Conservation (phyloP, 2,888 invertebrate species). For the Chouioia cunea region DNA sequence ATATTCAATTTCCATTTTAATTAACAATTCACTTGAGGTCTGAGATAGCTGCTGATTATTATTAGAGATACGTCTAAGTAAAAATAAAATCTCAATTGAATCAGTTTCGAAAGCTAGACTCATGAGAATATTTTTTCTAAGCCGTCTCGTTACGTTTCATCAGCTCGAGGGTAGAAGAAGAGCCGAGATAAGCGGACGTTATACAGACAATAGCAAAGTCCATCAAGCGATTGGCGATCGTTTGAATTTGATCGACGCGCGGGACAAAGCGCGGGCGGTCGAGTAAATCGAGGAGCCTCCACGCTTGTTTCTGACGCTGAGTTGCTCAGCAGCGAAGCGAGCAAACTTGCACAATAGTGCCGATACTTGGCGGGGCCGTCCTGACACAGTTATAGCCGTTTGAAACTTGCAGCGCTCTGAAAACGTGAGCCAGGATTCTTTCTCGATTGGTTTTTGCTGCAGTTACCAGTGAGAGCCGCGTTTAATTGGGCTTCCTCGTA, state of each 20-base stretch:
- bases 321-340: not conserved
- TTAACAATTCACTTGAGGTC: too few species aligned
- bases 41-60: too few species aligned
- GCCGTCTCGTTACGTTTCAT: not conserved
- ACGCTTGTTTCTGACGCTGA: not conserved
- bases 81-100: too few species aligned
- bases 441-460: not conserved
- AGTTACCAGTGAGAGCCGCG: not conserved
- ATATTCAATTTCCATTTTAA: too few species aligned
- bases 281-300: conserved; percentile 43
- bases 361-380: not conserved
- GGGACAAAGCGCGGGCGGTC: conserved; percentile 34
- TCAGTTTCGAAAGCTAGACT: not conserved
- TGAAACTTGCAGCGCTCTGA: not conserved
- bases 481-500: conserved; percentile 15
- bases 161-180: not conserved
- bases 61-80: too few species aligned
- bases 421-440: conserved; percentile 22
- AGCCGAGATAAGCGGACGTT: not conserved
- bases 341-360: conserved; percentile 30
- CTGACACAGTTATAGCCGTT: conserved; percentile 40
- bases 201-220: conserved; percentile 8
- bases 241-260: conserved; percentile 27
- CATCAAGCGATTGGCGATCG: not conserved
- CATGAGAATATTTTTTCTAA: not conserved